phyloP scores from a whole-genome alignment of 2,888 invertebrate species.

The Microctonus brassicae region DNA sequence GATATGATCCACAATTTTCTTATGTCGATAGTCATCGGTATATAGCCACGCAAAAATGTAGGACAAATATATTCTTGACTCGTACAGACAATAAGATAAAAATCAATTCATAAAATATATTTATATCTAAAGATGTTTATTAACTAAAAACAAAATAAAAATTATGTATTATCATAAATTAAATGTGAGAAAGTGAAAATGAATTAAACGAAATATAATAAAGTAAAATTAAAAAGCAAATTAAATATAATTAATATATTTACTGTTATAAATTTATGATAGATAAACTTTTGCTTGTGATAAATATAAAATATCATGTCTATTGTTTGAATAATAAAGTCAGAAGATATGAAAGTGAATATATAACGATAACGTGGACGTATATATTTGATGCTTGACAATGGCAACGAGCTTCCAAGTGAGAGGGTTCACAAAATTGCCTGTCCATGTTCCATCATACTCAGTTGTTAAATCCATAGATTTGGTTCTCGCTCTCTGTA shows the following conservation, averaged over 20 bases:
- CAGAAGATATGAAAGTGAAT: slow-evolving; percentile 19
- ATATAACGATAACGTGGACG: slow-evolving; percentile 4
- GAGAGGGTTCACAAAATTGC: slow-evolving; percentile 28
- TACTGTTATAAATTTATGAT: too few relatives aligned
- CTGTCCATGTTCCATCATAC: slow-evolving; percentile 7
- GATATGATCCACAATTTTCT: background rate
- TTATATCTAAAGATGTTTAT: background rate
- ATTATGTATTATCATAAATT: too few relatives aligned
- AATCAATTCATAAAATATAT: background rate
- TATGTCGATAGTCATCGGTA: background rate
- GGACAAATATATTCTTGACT: slow-evolving; percentile 1
- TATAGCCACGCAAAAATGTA: background rate
- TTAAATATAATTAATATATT: too few relatives aligned
- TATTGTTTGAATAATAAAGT: background rate
- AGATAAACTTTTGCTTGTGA: background rate
- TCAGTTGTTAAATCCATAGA: slow-evolving; percentile 20
- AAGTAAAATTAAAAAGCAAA: too few relatives aligned
- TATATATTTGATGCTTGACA: background rate
- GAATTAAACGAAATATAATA: too few relatives aligned
- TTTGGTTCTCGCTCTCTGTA: background rate
- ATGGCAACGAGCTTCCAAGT: slow-evolving; percentile 25
- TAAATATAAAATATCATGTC: too few relatives aligned
- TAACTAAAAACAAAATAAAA: too few relatives aligned
- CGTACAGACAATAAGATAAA: background rate
- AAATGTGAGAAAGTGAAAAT: too few relatives aligned